These are phyloP conservation scores for Hozukius guyotensis DNA, from an alignment of 2,797 vertebrate genomes.

Conservation along the genomic window DNA sequence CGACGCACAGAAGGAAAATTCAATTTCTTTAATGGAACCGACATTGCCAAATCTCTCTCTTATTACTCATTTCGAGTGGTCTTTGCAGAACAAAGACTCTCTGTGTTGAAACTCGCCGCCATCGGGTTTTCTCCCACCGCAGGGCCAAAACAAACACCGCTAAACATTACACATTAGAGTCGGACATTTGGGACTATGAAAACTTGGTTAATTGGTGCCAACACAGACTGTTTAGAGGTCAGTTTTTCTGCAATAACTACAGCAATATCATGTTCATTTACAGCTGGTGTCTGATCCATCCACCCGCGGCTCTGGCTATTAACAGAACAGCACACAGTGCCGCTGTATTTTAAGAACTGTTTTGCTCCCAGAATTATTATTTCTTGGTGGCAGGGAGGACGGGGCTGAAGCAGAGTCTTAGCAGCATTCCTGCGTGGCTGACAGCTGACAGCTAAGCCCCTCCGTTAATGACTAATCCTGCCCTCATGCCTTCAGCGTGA, in stretches of 20 bases:
- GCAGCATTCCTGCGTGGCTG: constrained; percentile 55
- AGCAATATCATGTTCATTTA: constrained; percentile 8
- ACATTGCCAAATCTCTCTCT: constrained; percentile 31
- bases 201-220: neutral
- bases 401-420: constrained; percentile 42
- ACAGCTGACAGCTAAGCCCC: constrained; percentile 72
- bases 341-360: constrained; percentile 17
- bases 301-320: constrained; percentile 14
- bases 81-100: constrained; percentile 9
- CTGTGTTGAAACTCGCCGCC: constrained; percentile 11
- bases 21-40: constrained; percentile 51
- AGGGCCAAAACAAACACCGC: constrained; percentile 29
- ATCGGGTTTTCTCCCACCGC: constrained; percentile 1
- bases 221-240: neutral
- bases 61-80: constrained; percentile 39
- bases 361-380: neutral
- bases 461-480: constrained; percentile 73
- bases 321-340: constrained; percentile 7
- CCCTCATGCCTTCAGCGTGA: constrained; percentile 65
- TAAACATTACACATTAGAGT: constrained; percentile 16
- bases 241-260: neutral
- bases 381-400: constrained; percentile 2
- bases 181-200: neutral
- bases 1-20: constrained; percentile 35
- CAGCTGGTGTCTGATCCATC: constrained; percentile 17